Evolutionary conservation across 2,797 vertebrate genomes (phyloP).

Genomic region (Pseudochirops corinnae): DNA sequence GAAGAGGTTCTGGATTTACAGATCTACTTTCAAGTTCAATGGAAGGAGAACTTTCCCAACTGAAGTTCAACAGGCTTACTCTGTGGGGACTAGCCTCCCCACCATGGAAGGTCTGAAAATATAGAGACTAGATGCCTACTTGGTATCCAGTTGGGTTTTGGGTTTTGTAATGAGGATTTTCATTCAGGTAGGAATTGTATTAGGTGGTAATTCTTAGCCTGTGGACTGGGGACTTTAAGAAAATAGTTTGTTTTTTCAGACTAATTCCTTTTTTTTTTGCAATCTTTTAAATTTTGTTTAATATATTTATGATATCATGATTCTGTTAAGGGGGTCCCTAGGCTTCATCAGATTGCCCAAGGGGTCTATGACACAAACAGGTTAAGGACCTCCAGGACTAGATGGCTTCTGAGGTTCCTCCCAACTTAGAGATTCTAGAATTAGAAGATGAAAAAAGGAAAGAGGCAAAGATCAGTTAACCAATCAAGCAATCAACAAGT

Average conservation of each 20-base stretch:
- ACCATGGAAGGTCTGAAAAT: background rate
- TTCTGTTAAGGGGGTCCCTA: background rate
- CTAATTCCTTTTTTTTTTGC: background rate
- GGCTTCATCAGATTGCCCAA: background rate
- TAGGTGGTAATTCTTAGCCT: background rate
- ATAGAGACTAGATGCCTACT: background rate
- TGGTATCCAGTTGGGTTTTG: background rate
- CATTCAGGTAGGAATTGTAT: background rate
- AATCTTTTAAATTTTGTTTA: background rate
- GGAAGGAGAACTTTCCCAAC: background rate
- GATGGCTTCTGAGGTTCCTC: background rate
- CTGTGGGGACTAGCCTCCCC: background rate
- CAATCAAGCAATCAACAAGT: background rate
- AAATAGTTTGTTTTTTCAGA: background rate
- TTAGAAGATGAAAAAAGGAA: background rate
- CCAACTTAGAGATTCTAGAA: background rate
- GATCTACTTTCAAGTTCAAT: background rate
- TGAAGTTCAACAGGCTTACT: background rate
- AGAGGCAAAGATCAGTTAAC: background rate
- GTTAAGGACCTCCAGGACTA: background rate
- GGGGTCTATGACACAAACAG: background rate
- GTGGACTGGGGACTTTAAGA: background rate
- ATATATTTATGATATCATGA: background rate
- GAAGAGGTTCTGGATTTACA: background rate
- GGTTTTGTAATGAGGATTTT: too few species aligned